Evolutionary conservation across 2,888 invertebrate genomes (phyloP), one percentile per base, ranked within the genome.

Genomic region (Aproaerema taeniolella): DNA sequence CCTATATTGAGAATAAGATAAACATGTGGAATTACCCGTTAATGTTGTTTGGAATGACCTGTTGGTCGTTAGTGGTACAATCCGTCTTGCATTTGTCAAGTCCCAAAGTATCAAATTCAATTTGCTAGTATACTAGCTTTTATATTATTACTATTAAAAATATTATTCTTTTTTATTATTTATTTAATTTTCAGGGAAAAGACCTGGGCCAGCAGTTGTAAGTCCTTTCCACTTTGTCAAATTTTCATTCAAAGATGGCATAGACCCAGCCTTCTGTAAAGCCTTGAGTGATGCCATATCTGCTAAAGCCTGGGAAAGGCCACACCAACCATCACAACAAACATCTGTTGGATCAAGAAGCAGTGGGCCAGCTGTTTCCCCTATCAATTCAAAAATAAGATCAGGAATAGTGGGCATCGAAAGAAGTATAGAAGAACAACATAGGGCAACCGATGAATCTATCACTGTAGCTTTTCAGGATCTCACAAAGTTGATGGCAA

Each of bases 391-490:
- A 36, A 93, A 93, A 73, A 89, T 93, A 31, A 86, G 94, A 35
- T 92, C 93, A 6, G 99, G 99, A 33, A 99, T 99, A 60, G 94
- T 95, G 31, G 99, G 99, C 1, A 99, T 99, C 54, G 99, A 99
- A 75, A 89, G 96, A 57, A 93, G 94, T 56, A 89, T 99, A 46
- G 93, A 96, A 62, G 95, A 96, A 63, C 95, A 95, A 66, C 95
- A 97, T 34, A 93, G 94, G 71, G 94, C 93, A 29, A 96, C 97
- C 0, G 96, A 97, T 80, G 92, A 94, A 62, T 96, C 94, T 64
- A 99, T 99, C 55, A 92, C 91, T 10, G 88, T 93, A 51, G 99
- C 99, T 1, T 99, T 99, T 81, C 94, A 98, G 79, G 99, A 99
- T 81, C 89, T 99, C 39, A 94, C 89, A 60, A 95, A 96, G 59